Base-by-base conservation (phyloP, 92 coral and sea anemone species). In the Meandrina meandrites region DNA sequence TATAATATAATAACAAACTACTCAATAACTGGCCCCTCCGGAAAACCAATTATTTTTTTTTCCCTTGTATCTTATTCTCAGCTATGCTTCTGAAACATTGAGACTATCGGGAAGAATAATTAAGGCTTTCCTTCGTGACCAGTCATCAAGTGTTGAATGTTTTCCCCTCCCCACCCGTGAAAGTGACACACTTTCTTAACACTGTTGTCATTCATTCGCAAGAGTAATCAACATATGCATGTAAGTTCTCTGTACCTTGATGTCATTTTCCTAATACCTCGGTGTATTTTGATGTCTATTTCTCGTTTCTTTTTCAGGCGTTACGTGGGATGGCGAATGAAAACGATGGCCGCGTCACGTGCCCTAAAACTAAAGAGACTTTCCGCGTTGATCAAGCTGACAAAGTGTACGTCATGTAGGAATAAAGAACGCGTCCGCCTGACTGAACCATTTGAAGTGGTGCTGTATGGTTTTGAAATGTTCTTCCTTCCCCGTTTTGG, bases 391-490 rank as follows among this genome's bases (percentile, higher is more conserved):
- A 97, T 56, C 94, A 97, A 85, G 98, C 96, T 34, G 98, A 95
- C 86, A 97, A 97, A 76, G 99, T 97, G 76, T 97, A 93, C 79
- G 98, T 97, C 79, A 97, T 97, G 99, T 97, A 86, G 45, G 79
- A 50, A 34, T 37, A 32, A 77, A 64, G 11, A 27, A 54, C 53
- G 35, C 22, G 48, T 69, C 45, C 77, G 1, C 57, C 9, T 37
- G 3, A 36, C 14, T 15, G 35, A 57, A 37, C 36, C n/a, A 31
- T 18, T 5, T 30, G 50, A 36, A 37, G 24, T 53, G 18, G 1
- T 24, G 34, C 48, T 32, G 24, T 17, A 16, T 35, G 53, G 53
- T 4, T 75, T 68, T 28, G 73, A 7, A 68, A 21, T 58, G 67
- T 58, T 58, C 27, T 58, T 58, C 4, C 53, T 48, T 48, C 4